These are phyloP conservation scores for Lacerta viridis DNA, from an alignment of 2,797 vertebrate species.

Conservation along the genomic window DNA sequence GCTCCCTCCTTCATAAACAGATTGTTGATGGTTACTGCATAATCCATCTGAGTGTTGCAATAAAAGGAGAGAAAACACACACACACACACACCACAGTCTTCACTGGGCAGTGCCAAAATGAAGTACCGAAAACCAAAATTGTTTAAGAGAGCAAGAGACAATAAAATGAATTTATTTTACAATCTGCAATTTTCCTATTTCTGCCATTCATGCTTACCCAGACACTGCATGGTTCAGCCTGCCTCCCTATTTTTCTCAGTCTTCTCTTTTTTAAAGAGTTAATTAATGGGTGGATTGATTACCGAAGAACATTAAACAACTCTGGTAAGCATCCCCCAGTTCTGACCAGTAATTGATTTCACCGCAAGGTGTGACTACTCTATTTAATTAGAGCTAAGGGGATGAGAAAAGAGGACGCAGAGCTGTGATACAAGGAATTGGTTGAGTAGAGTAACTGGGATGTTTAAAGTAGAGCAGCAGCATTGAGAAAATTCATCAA, in stretches of 20 bases:
- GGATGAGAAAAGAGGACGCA: background rate
- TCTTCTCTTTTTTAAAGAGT: conserved; percentile 26
- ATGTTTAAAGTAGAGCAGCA: background rate
- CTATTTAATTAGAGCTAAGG: conserved; percentile 40
- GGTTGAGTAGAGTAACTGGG: background rate
- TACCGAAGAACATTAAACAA: conserved; percentile 32
- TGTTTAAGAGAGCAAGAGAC: conserved; percentile 38
- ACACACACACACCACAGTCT: conserved; percentile 32
- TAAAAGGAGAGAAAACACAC: conserved; percentile 56
- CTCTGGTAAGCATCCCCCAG: conserved; percentile 12
- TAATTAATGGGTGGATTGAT: conserved; percentile 45
- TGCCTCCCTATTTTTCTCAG: too few relatives aligned
- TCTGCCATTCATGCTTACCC: background rate
- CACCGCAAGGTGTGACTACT: conserved; percentile 20
- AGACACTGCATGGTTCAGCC: background rate
- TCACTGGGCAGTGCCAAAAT: conserved; percentile 44
- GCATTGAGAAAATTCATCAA: background rate
- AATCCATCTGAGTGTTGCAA: conserved; percentile 69
- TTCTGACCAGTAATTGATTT: conserved; percentile 44
- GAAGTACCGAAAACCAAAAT: conserved; percentile 45
- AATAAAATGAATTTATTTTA: conserved; percentile 37
- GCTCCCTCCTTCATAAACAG: conserved; percentile 71
- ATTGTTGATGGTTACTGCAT: conserved; percentile 70
- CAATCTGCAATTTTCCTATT: background rate
- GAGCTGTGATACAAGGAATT: background rate